phyloP scores from a whole-genome alignment of 1,140 invertebrate species.

The Pseudachorutes palmiensis region DNA sequence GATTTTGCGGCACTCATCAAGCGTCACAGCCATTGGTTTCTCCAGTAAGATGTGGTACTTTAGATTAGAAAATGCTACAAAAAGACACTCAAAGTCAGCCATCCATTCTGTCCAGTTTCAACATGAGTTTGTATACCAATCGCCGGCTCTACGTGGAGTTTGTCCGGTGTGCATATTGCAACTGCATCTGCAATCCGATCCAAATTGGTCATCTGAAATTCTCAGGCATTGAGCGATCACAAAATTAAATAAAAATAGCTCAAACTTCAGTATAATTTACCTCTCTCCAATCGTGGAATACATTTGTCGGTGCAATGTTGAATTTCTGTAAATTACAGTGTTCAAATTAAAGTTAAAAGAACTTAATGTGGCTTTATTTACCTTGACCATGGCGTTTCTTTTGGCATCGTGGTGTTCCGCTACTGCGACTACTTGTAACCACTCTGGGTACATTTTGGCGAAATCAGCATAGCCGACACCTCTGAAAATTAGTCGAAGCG shows the following conservation, averaged over 20 bases:
- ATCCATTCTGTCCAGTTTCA: not conserved
- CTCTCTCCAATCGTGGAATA: slow-evolving; percentile 27
- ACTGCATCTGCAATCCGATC: slow-evolving; percentile 45
- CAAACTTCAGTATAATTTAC: slow-evolving; percentile 13
- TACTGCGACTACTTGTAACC: slow-evolving; percentile 41
- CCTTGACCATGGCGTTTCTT: slow-evolving; percentile 38
- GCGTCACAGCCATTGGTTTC: slow-evolving; percentile 49
- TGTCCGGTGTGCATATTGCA: slow-evolving; percentile 45
- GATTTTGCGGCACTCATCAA: slow-evolving; percentile 45
- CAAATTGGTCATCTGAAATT: slow-evolving; percentile 38
- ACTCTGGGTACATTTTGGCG: slow-evolving; percentile 37
- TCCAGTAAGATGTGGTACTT: slow-evolving; percentile 49
- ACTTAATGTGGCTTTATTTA: slow-evolving; percentile 19
- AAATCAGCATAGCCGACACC: slow-evolving; percentile 40
- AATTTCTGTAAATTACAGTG: slow-evolving; percentile 17
- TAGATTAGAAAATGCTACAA: slow-evolving; percentile 43
- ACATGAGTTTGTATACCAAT: slow-evolving; percentile 32
- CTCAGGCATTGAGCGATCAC: slow-evolving; percentile 36
- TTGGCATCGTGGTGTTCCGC: slow-evolving; percentile 41
- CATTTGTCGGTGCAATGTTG: slow-evolving; percentile 21
- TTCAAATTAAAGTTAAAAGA: not conserved
- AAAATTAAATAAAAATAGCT: not conserved
- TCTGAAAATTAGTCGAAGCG: slow-evolving; percentile 17
- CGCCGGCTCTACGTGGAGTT: slow-evolving; percentile 44
- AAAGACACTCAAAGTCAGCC: too few relatives aligned